Evolutionary conservation across 2,113 vertebrate species (phyloP), one percentile per base, ranked within the genome.

Genomic region (Apus apus): DNA sequence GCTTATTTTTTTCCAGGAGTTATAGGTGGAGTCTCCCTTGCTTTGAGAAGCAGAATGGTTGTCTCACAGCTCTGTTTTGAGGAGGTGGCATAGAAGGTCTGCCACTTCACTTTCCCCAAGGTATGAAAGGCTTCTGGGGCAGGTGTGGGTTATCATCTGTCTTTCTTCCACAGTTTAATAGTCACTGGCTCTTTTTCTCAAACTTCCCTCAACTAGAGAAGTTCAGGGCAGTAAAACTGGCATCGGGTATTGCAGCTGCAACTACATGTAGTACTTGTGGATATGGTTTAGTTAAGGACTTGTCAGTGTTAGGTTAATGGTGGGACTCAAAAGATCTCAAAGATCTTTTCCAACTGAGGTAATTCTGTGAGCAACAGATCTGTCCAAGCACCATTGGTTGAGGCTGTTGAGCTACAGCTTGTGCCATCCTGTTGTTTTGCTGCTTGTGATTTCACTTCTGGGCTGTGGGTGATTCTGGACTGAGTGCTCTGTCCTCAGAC

Each of bases 41-140:
- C 51, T 88, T 56, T 76, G 79, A 71, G 68, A 56, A 90, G 83
- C 86, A 90, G 86, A 78, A 95, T 89, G 92, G 45, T 32, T 5
- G 1, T 79, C 70, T 72, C 2, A 0, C 62, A 61, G 61, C 89
- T 68, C 40, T 75, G 48, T 40, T 70, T 43, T 46, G 80, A 95
- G 85, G 46, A 86, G 70, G 72, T 66, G 30, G 19, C 1, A 0
- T 92, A 94, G 78, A 64, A 95, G 29, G 5, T 61, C 88, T 95
- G 51, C 68, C 8, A 7, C 65, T 64, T 50, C 20, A 5, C 34
- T 60, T 81, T 74, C 20, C 18, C 29, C 0, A 1, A 95, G 93
- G 94, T 95, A 95, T 10, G 73, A 40, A 53, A 58, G 62, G n/a
- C 74, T 94, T 90, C 45, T 40, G 29, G 64, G 64, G 21, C 60